Evolutionary conservation across 2,113 vertebrate genomes (phyloP).

Genomic region (Rostratula benghalensis): DNA sequence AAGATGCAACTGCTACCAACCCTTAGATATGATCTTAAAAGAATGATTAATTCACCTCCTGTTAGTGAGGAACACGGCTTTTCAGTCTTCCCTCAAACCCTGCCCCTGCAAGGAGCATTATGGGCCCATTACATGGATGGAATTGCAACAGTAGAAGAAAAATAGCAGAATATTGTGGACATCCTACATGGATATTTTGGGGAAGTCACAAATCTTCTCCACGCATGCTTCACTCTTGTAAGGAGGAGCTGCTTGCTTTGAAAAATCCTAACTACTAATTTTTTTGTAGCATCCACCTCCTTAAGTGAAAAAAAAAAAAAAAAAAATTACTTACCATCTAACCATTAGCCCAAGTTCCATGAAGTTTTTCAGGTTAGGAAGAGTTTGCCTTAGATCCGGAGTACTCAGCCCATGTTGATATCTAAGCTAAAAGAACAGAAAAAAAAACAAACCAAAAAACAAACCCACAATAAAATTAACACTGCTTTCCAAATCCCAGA

Average conservation of each 20-base stretch:
- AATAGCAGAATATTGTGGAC: not conserved
- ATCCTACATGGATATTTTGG: not conserved
- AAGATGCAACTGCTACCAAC: not conserved
- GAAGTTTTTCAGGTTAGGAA: constrained; percentile 97
- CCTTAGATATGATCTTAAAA: not conserved
- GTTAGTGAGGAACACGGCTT: not conserved
- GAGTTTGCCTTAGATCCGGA: constrained; percentile 94
- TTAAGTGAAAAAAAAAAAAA: not conserved
- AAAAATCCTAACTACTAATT: not conserved
- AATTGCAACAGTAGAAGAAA: not conserved
- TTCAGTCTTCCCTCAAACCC: not conserved
- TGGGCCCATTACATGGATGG: no score
- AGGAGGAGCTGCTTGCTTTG: not conserved
- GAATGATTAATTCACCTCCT: not conserved
- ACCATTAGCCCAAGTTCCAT: constrained; percentile 95
- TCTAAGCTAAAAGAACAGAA: constrained; percentile 83
- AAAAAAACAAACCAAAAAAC: not conserved
- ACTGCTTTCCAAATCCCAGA: not conserved
- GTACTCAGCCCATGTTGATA: constrained; percentile 96
- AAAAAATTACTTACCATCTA: constrained; percentile 84
- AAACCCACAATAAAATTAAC: not conserved
- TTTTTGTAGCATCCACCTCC: not conserved
- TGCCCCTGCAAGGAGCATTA: not conserved
- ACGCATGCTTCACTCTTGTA: not conserved
- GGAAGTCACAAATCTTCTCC: not conserved